Percentiles rank a stretch among this genome's conserved stretches.
Conservation (phyloP, 2,888 invertebrate species). For the Parnassius apollo region DNA sequence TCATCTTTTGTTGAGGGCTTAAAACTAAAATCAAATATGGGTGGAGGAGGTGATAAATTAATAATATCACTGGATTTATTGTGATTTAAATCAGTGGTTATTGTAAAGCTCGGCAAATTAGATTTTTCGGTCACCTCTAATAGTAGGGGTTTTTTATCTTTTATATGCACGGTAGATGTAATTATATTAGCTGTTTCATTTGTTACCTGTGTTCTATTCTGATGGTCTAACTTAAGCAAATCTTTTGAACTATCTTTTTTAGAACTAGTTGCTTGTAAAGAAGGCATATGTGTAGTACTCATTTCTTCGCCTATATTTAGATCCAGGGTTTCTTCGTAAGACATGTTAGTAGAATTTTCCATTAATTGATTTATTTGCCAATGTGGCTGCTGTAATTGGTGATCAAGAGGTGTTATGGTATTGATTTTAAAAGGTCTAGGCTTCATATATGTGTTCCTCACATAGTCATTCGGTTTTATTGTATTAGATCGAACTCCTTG, state of each 20-base stretch:
- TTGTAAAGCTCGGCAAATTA: conserved; percentile 56
- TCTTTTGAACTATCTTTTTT: conserved; percentile 40
- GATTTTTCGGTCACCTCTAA: conserved; percentile 57
- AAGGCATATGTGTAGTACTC: conserved; percentile 41
- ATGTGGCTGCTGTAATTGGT: conserved; percentile 73
- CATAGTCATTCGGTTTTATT: conserved; percentile 60
- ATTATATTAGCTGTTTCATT: conserved; percentile 66
- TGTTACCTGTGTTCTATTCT: conserved; percentile 45
- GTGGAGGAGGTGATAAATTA: conserved; percentile 77
- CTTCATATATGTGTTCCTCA: conserved; percentile 48
- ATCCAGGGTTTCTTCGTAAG: conserved; percentile 67
- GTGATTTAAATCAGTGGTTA: conserved; percentile 47
- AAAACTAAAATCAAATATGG: conserved; percentile 65
- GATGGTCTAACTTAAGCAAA: conserved; percentile 29
- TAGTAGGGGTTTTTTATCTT: conserved; percentile 70
- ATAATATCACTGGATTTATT: conserved; percentile 69
- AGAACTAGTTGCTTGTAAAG: conserved; percentile 38
- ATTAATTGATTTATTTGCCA: conserved; percentile 75
- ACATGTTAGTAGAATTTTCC: conserved; percentile 63
- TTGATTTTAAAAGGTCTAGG: conserved; percentile 71
- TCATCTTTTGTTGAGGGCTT: conserved; percentile 71
- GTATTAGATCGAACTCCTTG: conserved; percentile 57
- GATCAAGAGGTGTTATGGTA: conserved; percentile 57
- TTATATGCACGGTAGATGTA: conserved; percentile 70
- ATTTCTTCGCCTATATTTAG: conserved; percentile 74